Evolutionary conservation across 2,888 invertebrate genomes (phyloP), one percentile per base, ranked within the genome.

Genomic region (Epirrhoe alternata): DNA sequence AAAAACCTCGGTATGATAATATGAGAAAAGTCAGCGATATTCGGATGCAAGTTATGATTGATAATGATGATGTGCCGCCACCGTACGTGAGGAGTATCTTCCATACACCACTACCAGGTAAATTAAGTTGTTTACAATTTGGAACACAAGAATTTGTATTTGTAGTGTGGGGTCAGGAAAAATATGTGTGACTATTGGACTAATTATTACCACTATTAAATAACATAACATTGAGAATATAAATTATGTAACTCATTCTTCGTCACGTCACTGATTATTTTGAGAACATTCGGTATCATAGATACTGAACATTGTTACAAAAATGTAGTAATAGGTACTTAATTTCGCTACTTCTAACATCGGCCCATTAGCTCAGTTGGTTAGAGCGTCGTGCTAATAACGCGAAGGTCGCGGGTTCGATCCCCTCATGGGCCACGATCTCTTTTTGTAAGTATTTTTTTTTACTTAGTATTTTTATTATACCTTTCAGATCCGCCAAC

Each of bases 301-400:
- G 3, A 3, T 24, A 24, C 24, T 10, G 35, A 35, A 6, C 35
- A 35, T 35, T 35, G 35, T 6, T 3, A 4, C 42, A 42, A 42
- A 1, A 45, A 6, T 4, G 3, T 47, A 7, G 14, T 47, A 16
- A 0, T 16, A 16, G 0, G 47, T 47, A n/a, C n/a, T n/a, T n/a
- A 57, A 65, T 70, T 76, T 76, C 61, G 0, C 0, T 0, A 0
- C 0, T 0, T 0, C 0, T 0, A 0, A 0, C 61, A 77, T 68
- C 81, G 95, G 95, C 95, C 95, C 95, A 95, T 95, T 95, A 95
- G 95, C 95, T 95, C 95, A 95, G 95, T 95, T 95, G 95, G 95
- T 95, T 95, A 95, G 95, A 95, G 95, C 95, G 95, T 95, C 95
- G 95, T 95, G 95, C 95, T 95, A 95, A 95, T 95, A 95, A 95